Conservation (phyloP, 2,888 invertebrate genomes). For the Athalia rosae region DNA sequence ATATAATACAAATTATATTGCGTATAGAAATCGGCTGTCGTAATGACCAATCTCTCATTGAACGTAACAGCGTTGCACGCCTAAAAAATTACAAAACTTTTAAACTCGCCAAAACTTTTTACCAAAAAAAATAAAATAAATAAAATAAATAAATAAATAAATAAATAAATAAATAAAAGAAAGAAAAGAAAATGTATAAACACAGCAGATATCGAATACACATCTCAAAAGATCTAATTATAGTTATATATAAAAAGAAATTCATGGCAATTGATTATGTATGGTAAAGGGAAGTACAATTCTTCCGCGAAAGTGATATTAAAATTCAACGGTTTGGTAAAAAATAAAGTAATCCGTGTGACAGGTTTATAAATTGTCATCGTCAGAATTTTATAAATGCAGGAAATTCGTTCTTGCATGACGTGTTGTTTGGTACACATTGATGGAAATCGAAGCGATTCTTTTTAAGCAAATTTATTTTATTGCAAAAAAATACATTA, state of each 20-base stretch:
- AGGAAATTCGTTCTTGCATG: constrained; percentile 20
- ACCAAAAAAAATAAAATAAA: background rate
- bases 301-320: constrained; percentile 25
- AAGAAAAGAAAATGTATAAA: background rate
- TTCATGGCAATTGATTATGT: background rate
- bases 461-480: background rate
- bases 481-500: background rate
- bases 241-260: background rate
- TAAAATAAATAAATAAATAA: no score
- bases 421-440: background rate
- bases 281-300: constrained; percentile 5
- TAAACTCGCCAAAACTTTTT: no score
- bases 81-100: constrained; percentile 1
- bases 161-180: background rate
- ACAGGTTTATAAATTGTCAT: background rate
- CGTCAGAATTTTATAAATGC: background rate
- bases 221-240: background rate
- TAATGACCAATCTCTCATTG: constrained; percentile 11
- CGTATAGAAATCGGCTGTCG: constrained; percentile 40
- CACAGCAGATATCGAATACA: background rate
- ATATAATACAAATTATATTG: constrained; percentile 15
- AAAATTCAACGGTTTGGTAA: background rate
- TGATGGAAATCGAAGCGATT: constrained; percentile 14
- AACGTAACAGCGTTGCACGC: constrained; percentile 13
- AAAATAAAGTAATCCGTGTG: constrained; percentile 15